Percentiles rank a stretch among this genome's conserved stretches.
Evolutionary conservation across 2,797 vertebrate genomes (phyloP).

Genomic region (Scarus forsteni): DNA sequence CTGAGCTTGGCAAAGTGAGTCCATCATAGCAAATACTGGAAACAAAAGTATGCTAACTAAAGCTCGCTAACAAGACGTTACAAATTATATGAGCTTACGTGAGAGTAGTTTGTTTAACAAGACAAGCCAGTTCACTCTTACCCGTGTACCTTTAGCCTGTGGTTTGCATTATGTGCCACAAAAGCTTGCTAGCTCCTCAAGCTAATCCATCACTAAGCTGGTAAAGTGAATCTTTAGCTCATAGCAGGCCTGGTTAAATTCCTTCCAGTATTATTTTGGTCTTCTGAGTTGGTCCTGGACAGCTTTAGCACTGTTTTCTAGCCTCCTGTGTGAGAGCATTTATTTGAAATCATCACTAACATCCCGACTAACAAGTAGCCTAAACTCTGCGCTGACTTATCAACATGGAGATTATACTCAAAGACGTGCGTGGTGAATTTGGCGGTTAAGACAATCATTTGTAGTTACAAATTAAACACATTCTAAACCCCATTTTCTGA

Average conservation of each 20-base stretch:
- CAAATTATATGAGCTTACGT: too few species aligned
- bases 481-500: constrained; percentile 1
- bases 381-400: not conserved
- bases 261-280: constrained; percentile 41
- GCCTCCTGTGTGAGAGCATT: not conserved
- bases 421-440: constrained; percentile 10
- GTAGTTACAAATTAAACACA: constrained; percentile 5
- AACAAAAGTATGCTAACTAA: not conserved
- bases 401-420: not conserved
- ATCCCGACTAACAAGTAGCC: not conserved
- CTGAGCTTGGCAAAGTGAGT: not conserved
- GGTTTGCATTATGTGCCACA: not conserved
- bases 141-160: not conserved
- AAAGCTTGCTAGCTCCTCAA: not conserved
- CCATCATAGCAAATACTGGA: not conserved
- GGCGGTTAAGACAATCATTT: constrained; percentile 67
- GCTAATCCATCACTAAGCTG: not conserved
- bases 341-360: not conserved
- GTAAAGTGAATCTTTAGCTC: constrained; percentile 1
- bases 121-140: not conserved
- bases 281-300: constrained; percentile 18
- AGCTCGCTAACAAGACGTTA: too few species aligned
- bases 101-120: too few species aligned
- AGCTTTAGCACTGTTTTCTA: not conserved
- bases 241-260: not conserved